Percentiles rank a stretch among this genome's conserved stretches.
Conservation (phyloP, 2,797 vertebrate genomes). For the Eurystomus glaucurus region DNA sequence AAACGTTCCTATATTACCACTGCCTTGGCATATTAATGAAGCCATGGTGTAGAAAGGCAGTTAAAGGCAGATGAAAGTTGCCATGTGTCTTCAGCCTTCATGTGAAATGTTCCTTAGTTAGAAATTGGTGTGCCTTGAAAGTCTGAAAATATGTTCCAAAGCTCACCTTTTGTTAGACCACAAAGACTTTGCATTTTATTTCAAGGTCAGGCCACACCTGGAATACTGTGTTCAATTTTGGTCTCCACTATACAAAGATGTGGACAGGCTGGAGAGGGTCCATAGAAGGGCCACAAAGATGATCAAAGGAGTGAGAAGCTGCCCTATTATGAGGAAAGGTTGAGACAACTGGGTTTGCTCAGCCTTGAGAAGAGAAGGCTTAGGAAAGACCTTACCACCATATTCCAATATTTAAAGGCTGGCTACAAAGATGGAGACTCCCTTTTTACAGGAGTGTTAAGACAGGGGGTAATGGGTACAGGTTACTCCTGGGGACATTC, state of each 20-base stretch:
- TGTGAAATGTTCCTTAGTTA: neutral
- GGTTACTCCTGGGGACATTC: neutral
- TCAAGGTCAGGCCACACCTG: neutral
- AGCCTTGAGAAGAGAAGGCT: neutral
- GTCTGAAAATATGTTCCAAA: neutral
- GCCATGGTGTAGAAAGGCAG: neutral
- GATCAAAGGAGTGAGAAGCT: neutral
- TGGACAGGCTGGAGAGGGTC: neutral
- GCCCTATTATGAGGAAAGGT: neutral
- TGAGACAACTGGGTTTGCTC: neutral
- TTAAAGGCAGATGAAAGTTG: neutral
- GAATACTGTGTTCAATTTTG: neutral
- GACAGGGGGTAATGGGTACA: neutral
- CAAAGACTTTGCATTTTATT: neutral
- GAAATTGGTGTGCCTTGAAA: neutral
- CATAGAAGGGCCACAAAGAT: neutral
- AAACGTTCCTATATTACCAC: neutral
- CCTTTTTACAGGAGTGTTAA: neutral
- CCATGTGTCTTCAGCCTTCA: neutral
- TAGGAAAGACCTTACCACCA: neutral
- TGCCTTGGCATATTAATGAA: neutral
- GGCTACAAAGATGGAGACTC: neutral
- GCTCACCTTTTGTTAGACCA: neutral
- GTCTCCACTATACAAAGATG: neutral
- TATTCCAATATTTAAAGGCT: neutral